phyloP scores from a whole-genome alignment of 2,888 invertebrate genomes.

The Autographa gamma region DNA sequence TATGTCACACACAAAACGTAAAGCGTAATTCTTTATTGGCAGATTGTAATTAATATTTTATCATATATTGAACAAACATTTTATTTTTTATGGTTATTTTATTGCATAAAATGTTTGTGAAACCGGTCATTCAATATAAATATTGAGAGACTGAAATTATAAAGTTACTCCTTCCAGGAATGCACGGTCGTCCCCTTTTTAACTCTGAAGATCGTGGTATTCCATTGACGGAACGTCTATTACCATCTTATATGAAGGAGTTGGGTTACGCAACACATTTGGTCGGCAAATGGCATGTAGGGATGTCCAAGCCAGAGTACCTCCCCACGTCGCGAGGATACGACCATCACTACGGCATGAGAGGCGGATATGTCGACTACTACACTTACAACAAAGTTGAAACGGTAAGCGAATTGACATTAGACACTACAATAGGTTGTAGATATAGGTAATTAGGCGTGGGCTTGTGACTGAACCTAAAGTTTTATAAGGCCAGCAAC shows the following conservation, averaged over 20 bases:
- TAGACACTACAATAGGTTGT: slow-evolving; percentile 21
- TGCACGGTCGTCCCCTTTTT: slow-evolving; percentile 81
- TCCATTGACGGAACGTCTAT: slow-evolving; percentile 86
- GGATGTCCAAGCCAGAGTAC: slow-evolving; percentile 92
- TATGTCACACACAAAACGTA: no score
- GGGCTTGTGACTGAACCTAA: slow-evolving; percentile 45
- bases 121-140: not conserved
- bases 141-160: not conserved
- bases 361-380: slow-evolving; percentile 93
- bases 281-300: slow-evolving; percentile 97
- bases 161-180: slow-evolving; percentile 70
- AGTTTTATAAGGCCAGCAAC: slow-evolving; percentile 53
- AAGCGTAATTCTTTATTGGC: no score
- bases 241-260: slow-evolving; percentile 90
- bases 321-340: slow-evolving; percentile 94
- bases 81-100: no score
- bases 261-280: slow-evolving; percentile 94
- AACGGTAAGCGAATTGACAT: slow-evolving; percentile 68
- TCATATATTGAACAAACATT: no score
- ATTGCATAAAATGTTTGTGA: no score
- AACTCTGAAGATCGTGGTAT: slow-evolving; percentile 85
- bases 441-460: slow-evolving; percentile 42
- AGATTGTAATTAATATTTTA: no score
- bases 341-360: slow-evolving; percentile 94
- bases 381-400: slow-evolving; percentile 88